A percentile compares a stretch with the other conserved stretches of the same genome.
Conservation (phyloP, 2,797 vertebrate species). For the Echeneis naucrates region DNA sequence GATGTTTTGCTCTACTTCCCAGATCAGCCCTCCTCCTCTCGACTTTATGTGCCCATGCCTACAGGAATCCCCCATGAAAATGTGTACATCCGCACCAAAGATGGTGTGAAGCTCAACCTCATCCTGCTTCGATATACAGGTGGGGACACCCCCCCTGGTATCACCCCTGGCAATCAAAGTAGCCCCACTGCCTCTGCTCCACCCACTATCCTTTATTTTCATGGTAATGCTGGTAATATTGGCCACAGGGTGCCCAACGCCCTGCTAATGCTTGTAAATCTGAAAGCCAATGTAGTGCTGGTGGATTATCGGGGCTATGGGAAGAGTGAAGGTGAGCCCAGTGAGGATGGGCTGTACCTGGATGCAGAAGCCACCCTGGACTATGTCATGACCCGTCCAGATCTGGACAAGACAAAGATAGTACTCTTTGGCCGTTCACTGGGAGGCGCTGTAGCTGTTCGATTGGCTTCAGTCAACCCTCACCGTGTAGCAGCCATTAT, state of each 20-base stretch:
- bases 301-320: conserved; percentile 98
- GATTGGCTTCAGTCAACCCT: conserved; percentile 94
- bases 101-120: conserved; percentile 95
- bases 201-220: conserved; percentile 98
- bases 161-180: conserved; percentile 77
- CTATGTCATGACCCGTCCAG: conserved; percentile 95
- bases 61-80: conserved; percentile 97
- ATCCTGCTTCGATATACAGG: conserved; percentile 96
- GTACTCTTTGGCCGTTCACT: conserved; percentile 97
- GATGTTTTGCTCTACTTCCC: conserved; percentile 98
- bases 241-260: conserved; percentile 97
- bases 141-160: conserved; percentile 79
- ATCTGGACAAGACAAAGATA: conserved; percentile 97
- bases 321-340: conserved; percentile 96
- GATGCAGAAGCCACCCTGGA: conserved; percentile 97
- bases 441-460: conserved; percentile 95
- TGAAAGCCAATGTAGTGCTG: conserved; percentile 95
- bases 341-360: conserved; percentile 93
- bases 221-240: conserved; percentile 97
- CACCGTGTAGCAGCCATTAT: conserved; percentile 96
- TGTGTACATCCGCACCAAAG: conserved; percentile 96
- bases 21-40: conserved; percentile 97
- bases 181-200: conserved; percentile 80
- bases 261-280: conserved; percentile 97
- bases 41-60: conserved; percentile 97